Percentiles rank a stretch among this genome's conserved stretches.
These are phyloP conservation scores for Gallirallus australis DNA, from an alignment of 2,797 vertebrate species.

Conservation along the genomic window DNA sequence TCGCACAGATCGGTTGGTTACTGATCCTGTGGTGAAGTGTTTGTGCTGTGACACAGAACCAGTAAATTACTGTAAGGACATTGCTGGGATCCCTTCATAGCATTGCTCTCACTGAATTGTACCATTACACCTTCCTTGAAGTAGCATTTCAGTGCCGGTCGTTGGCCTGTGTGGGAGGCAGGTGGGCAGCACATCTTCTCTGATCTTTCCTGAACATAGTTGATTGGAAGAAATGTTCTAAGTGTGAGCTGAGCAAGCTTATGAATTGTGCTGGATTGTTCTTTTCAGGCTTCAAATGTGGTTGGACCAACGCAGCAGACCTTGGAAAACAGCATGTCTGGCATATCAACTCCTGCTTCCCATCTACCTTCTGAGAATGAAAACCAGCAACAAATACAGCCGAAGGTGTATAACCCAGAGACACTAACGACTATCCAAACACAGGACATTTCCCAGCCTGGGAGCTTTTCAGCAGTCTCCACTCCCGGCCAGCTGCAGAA, in stretches of 20 bases:
- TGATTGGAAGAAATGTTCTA: neutral
- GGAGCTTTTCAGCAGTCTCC: constrained; percentile 84
- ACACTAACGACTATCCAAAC: constrained; percentile 89
- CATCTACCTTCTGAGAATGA: constrained; percentile 87
- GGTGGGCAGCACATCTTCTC: neutral
- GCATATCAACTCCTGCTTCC: constrained; percentile 84
- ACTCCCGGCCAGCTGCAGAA: constrained; percentile 80
- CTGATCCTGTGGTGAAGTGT: neutral
- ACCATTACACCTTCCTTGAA: neutral
- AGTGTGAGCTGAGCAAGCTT: neutral
- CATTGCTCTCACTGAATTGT: neutral
- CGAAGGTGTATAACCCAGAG: constrained; percentile 86
- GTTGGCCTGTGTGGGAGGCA: neutral
- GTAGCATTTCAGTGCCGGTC: neutral
- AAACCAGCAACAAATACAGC: constrained; percentile 82
- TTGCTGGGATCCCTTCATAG: neutral
- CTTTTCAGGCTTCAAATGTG: constrained; percentile 82
- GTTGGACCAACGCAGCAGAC: constrained; percentile 87
- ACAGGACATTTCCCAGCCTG: constrained; percentile 87
- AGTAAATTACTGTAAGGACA: neutral
- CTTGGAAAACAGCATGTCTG: constrained; percentile 82
- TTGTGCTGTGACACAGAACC: neutral
- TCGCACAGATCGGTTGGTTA: neutral
- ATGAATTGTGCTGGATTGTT: neutral
- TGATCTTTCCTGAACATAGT: neutral